Percentiles rank a stretch among this genome's conserved stretches.
These are phyloP conservation scores for Gallinago solitaria DNA, from an alignment of 2,797 vertebrate species.

Conservation along the genomic window DNA sequence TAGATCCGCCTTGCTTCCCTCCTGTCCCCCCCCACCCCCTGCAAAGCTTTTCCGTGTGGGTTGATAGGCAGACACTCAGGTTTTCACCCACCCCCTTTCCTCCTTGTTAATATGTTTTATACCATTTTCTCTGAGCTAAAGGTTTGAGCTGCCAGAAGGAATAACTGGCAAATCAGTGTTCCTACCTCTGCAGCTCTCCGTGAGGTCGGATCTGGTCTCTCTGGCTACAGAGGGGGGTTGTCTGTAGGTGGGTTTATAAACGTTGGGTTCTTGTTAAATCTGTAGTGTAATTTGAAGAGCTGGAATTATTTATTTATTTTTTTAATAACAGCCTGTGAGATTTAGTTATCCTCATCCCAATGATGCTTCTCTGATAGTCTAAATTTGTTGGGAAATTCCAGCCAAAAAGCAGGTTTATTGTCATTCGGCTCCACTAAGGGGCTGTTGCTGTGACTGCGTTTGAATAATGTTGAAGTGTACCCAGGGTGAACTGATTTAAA, in stretches of 20 bases:
- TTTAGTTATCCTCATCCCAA: not conserved
- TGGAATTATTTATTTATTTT: not conserved
- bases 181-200: not conserved
- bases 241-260: constrained; percentile 29
- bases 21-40: constrained; percentile 5
- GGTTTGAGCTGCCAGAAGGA: constrained; percentile 54
- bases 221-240: constrained; percentile 1
- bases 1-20: constrained; percentile 7
- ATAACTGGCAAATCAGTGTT: constrained; percentile 1
- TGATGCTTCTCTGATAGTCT: not conserved
- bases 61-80: constrained; percentile 29
- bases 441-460: not conserved
- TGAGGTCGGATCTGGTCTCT: not conserved
- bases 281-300: not conserved
- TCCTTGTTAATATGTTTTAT: not conserved
- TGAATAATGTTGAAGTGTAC: not conserved
- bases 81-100: constrained; percentile 36
- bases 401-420: constrained; percentile 6
- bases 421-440: not conserved
- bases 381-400: not conserved
- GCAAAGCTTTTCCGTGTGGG: constrained; percentile 24
- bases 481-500: not conserved
- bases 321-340: not conserved
- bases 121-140: constrained; percentile 28
- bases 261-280: not conserved